Conservation (phyloP, 2,888 invertebrate species). For the Habrosyne pyritoides region DNA sequence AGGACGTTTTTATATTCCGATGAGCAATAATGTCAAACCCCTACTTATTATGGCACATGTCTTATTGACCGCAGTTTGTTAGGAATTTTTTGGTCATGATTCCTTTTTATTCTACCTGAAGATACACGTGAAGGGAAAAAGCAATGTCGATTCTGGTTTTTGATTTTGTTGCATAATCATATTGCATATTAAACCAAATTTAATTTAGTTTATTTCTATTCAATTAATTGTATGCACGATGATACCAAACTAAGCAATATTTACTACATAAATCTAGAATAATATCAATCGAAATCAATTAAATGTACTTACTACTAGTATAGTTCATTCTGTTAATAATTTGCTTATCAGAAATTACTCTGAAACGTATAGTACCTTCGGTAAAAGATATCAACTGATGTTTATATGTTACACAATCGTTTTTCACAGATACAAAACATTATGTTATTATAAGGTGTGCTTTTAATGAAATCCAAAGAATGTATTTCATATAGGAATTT, state of each 20-base stretch:
- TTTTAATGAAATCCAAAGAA: constrained; percentile 57
- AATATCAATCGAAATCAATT: background rate
- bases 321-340: background rate
- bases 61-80: no score
- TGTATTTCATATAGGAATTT: constrained; percentile 59
- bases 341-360: no score
- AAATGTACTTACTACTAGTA: background rate
- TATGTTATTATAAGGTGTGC: constrained; percentile 12
- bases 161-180: background rate
- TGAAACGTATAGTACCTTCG: background rate
- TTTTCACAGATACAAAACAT: constrained; percentile 3
- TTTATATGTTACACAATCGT: constrained; percentile 10
- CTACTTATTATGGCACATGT: no score
- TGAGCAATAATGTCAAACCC: no score
- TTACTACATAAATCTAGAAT: background rate
- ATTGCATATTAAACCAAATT: background rate
- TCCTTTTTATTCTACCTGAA: no score
- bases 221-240: background rate
- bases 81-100: no score
- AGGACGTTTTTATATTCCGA: no score
- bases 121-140: background rate
- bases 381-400: constrained; percentile 12
- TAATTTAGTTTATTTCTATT: background rate
- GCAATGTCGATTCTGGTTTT: background rate
- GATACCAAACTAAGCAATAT: background rate